phyloP scores from a whole-genome alignment of 2,888 invertebrate genomes.

The Acanthosepion esculentum region DNA sequence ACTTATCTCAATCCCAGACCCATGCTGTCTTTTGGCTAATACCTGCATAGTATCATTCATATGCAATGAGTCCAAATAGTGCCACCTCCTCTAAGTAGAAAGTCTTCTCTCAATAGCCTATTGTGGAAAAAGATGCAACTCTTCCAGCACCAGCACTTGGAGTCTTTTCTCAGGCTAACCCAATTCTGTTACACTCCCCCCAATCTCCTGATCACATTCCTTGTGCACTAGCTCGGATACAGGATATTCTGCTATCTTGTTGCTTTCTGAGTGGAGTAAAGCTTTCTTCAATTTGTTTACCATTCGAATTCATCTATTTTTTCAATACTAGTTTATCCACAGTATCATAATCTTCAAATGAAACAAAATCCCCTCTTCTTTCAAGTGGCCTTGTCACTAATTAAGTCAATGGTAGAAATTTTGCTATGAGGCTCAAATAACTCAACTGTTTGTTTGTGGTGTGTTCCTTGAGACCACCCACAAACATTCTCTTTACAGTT shows the following conservation, averaged over 20 bases:
- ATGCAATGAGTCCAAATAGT: no score
- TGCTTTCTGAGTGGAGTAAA: constrained; percentile 87
- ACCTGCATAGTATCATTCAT: no score
- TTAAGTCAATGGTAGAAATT: constrained; percentile 87
- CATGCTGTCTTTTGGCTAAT: no score
- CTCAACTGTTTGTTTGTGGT: constrained; percentile 88
- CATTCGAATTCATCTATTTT: constrained; percentile 87
- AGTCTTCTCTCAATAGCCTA: no score
- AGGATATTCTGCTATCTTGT: background rate
- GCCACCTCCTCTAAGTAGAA: no score
- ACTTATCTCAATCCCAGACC: no score
- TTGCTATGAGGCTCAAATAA: constrained; percentile 81
- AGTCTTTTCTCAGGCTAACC: no score
- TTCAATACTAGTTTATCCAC: constrained; percentile 91
- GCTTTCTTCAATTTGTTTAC: constrained; percentile 92
- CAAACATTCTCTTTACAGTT: constrained; percentile 93
- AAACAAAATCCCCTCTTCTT: constrained; percentile 95
- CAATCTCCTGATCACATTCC: no score
- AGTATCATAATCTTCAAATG: constrained; percentile 96
- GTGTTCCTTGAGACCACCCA: constrained; percentile 93
- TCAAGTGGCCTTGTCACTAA: constrained; percentile 92
- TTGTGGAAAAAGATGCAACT: no score
- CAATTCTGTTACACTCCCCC: no score
- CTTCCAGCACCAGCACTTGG: no score
- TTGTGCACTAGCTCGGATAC: no score